phyloP scores from a whole-genome alignment of 2,888 invertebrate species.

The Schizotus pectinicornis region DNA sequence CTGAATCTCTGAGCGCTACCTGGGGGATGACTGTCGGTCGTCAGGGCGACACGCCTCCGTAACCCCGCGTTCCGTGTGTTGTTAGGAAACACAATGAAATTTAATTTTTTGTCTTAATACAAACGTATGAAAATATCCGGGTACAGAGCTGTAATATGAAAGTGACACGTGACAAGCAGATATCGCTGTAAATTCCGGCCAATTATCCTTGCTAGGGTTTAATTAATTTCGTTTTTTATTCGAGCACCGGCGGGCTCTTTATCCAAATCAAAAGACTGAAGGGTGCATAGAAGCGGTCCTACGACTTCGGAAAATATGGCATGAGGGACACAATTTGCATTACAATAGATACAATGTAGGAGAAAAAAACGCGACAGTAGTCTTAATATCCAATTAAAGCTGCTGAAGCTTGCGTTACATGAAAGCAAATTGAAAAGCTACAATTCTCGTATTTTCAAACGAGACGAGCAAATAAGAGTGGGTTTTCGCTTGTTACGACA shows the following conservation, averaged over 20 bases:
- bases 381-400: conserved; percentile 16
- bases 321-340: conserved; percentile 15
- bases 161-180: not conserved
- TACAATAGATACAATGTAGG: conserved; percentile 14
- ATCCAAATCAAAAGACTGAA: conserved; percentile 7
- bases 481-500: conserved; percentile 5
- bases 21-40: conserved; percentile 23
- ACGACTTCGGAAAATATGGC: conserved; percentile 1
- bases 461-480: not conserved
- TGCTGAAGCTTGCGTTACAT: conserved; percentile 7
- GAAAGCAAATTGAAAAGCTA: conserved; percentile 15
- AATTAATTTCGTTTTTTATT: conserved; percentile 5
- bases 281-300: conserved; percentile 3
- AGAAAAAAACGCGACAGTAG: conserved; percentile 10
- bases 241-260: not conserved
- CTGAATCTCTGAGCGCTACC: conserved; percentile 14
- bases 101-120: conserved; percentile 10
- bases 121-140: not conserved
- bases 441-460: conserved; percentile 3
- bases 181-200: not conserved
- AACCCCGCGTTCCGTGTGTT: conserved; percentile 1
- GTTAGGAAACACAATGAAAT: conserved; percentile 16
- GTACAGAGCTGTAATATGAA: not conserved
- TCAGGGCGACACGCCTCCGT: conserved; percentile 18
- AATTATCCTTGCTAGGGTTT: not conserved